Base-by-base conservation (phyloP, 2,888 invertebrate species). In the Agrilus biguttatus region DNA sequence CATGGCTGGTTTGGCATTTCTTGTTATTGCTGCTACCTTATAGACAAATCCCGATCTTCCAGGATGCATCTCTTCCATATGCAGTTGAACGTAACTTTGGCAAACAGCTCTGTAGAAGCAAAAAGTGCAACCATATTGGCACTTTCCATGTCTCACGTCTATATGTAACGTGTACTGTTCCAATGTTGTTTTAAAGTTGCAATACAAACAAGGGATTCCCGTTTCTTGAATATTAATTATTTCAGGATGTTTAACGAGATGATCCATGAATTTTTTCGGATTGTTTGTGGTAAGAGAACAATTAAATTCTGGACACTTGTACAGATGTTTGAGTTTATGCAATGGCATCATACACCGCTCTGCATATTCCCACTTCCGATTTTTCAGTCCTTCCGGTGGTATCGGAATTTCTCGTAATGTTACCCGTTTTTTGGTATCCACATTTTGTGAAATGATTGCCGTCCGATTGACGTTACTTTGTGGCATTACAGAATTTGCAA, bases 31-130 rank as follows among this genome's bases (percentile, higher is more conserved):
- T 8, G 57, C 54, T 35, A 59, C 43, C 8, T 47, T 41, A n/a
- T 57, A 43, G 5, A 54, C 48, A 45, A 54, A 32, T 39, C 50
- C 33, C 1, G 52, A 47, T 8, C 52, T 37, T 3, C 45, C 48
- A 1, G 55, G 54, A 45, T 73, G 73, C 4, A 58, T 55, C 13
- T 64, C 56, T 12, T 57, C 50, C 36, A 74, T 72, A 59, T 84
- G 83, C 5, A 74, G 63, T 14, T 71, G 67, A 0, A 83, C 77
- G 39, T 78, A 72, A 42, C 75, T 74, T 39, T 71, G 69, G 1
- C 71, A 66, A 1, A 71, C 63, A 0, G 78, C 76, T 39, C 83
- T 67, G 58, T 83, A 84, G 53, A 83, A 76, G 55, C 85, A 85
- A 49, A 73, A 69, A 4, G 65, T 66, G 53, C 85, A 85, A 28